Percentiles rank a stretch among this genome's conserved stretches.
Conservation (phyloP, 2,888 invertebrate genomes). For the Bellardia pandia region DNA sequence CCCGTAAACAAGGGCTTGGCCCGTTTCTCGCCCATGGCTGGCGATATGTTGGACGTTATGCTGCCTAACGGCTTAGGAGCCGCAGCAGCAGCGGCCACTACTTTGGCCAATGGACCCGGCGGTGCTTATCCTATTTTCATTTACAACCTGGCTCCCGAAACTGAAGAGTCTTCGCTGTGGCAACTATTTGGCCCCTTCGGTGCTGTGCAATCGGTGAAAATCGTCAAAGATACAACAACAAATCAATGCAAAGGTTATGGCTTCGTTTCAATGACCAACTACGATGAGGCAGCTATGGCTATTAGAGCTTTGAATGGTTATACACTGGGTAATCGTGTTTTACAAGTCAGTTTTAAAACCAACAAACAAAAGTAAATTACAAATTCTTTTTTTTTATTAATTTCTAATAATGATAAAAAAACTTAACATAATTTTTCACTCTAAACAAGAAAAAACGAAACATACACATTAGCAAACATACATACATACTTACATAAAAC, state of each 20-base stretch:
- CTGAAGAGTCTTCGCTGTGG: constrained; percentile 97
- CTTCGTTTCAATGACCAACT: constrained; percentile 99
- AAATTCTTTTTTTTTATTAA: constrained; percentile 16
- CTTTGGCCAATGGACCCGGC: constrained; percentile 82
- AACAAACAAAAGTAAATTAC: constrained; percentile 88
- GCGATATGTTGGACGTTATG: constrained; percentile 90
- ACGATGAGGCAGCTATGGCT: constrained; percentile 98
- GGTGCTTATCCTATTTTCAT: constrained; percentile 92
- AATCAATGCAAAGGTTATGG: constrained; percentile 99
- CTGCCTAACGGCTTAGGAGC: constrained; percentile 89
- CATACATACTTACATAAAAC: neutral
- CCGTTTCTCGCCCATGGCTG: constrained; percentile 94
- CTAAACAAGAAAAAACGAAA: constrained; percentile 27
- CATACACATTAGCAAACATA: constrained; percentile 42
- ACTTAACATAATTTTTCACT: constrained; percentile 42
- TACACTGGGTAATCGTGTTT: constrained; percentile 96
- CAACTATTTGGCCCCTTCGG: constrained; percentile 93
- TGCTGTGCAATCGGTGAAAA: constrained; percentile 94
- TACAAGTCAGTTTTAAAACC: constrained; percentile 99
- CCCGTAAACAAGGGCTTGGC: constrained; percentile 91
- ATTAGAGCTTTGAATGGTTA: constrained; percentile 98
- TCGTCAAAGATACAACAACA: constrained; percentile 96
- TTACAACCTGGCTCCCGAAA: constrained; percentile 97
- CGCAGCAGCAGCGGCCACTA: constrained; percentile 82
- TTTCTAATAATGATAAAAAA: constrained; percentile 24